A percentile compares a stretch with the other conserved stretches of the same genome.
phyloP scores from a whole-genome alignment of 92 coral and sea anemone genomes.

The Epizoanthus fatuus region DNA sequence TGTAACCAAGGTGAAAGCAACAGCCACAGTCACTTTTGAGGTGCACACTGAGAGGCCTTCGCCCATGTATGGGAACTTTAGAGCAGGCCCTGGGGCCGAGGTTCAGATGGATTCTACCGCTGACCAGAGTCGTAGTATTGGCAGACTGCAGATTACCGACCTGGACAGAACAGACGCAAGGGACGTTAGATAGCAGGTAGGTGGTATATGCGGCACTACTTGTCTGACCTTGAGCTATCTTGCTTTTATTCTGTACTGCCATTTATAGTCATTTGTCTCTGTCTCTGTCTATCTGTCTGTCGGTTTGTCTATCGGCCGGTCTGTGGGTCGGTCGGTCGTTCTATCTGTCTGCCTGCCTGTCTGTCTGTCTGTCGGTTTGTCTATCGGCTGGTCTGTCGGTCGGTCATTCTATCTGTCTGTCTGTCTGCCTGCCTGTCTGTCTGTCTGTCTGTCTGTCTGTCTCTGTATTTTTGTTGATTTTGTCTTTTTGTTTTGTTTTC shows the following conservation, averaged over 20 bases:
- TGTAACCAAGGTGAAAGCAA: constrained; percentile 87
- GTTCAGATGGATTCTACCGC: constrained; percentile 38
- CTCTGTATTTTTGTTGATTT: too few relatives aligned
- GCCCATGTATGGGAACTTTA: constrained; percentile 25
- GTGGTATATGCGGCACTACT: neutral
- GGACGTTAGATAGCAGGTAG: neutral
- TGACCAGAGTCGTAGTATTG: constrained; percentile 45
- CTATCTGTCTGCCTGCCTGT: too few relatives aligned
- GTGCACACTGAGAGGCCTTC: constrained; percentile 72
- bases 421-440: too few relatives aligned
- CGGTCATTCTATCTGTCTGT: too few relatives aligned
- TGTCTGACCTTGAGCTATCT: neutral
- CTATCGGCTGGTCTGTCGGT: too few relatives aligned
- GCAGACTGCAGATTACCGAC: constrained; percentile 45
- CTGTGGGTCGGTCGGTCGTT: too few relatives aligned
- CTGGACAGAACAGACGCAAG: constrained; percentile 14
- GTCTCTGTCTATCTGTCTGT: too few relatives aligned
- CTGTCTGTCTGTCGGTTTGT: too few relatives aligned
- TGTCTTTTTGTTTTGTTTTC: too few relatives aligned
- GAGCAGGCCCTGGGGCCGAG: constrained; percentile 32
- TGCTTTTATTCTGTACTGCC: neutral
- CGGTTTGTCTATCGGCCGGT: too few relatives aligned
- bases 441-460: too few relatives aligned
- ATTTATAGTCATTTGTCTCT: too few relatives aligned
- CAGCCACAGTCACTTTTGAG: constrained; percentile 90